Evolutionary conservation across 2,797 vertebrate genomes (phyloP).

Genomic region (Melanotaenia nigrans): DNA sequence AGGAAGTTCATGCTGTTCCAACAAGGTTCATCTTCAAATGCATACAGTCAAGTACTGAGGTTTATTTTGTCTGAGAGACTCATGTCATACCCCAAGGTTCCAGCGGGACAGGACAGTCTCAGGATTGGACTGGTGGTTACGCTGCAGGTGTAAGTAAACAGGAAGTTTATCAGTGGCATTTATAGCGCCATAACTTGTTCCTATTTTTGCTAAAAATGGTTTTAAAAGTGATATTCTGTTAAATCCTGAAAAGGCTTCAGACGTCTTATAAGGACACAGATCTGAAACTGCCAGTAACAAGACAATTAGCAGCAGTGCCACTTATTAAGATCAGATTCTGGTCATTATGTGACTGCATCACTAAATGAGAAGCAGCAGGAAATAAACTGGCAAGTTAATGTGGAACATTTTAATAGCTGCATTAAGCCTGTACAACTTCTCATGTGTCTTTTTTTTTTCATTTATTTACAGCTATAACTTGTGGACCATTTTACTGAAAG

Average conservation of each 20-base stretch:
- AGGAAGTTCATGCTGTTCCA: constrained; percentile 41
- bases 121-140: constrained; percentile 53
- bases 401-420: no score
- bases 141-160: constrained; percentile 60
- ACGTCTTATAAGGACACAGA: background rate
- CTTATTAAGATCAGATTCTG: background rate
- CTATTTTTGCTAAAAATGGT: background rate
- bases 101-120: constrained; percentile 67
- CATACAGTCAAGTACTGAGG: constrained; percentile 31
- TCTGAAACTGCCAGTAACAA: background rate
- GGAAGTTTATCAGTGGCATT: constrained; percentile 30
- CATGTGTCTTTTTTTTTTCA: no score
- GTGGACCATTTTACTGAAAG: background rate
- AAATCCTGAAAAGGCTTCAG: background rate
- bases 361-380: no score
- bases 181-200: background rate
- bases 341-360: background rate
- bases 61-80: constrained; percentile 46
- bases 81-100: constrained; percentile 64
- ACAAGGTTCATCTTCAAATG: constrained; percentile 21
- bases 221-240: background rate
- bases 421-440: no score
- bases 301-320: background rate
- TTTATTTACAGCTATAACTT: background rate
- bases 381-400: no score